These are phyloP conservation scores for Lampropteryx suffumata DNA, from an alignment of 2,888 invertebrate species.

Conservation along the genomic window DNA sequence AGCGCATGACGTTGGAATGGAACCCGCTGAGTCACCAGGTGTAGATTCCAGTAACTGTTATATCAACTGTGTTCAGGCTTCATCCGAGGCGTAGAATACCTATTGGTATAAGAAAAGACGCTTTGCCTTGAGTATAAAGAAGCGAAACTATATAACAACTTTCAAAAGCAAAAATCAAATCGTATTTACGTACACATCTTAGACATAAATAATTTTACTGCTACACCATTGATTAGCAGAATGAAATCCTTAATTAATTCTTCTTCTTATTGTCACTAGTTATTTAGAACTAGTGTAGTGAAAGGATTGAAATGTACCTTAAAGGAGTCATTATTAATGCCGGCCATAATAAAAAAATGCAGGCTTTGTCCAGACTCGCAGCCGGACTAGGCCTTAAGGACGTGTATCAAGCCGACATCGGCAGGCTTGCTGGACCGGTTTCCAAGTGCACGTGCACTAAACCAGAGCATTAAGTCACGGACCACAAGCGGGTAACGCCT, in stretches of 20 bases:
- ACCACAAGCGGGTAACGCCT: constrained; percentile 27
- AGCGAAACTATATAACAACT: neutral
- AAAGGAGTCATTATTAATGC: neutral
- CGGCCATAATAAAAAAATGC: neutral
- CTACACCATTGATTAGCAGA: too few species aligned
- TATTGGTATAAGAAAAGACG: constrained; percentile 39
- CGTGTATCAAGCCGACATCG: constrained; percentile 10
- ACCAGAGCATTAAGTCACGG: constrained; percentile 35
- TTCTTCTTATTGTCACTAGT: too few species aligned
- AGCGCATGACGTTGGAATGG: constrained; percentile 30
- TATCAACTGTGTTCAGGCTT: constrained; percentile 37
- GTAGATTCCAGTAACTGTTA: constrained; percentile 34
- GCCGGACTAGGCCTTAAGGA: constrained; percentile 8
- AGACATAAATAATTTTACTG: too few species aligned
- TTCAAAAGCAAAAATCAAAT: too few species aligned
- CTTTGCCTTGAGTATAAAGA: neutral
- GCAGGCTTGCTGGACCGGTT: constrained; percentile 48
- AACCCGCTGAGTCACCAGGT: constrained; percentile 45
- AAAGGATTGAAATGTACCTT: too few species aligned
- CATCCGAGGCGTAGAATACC: too few species aligned
- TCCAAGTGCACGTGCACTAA: constrained; percentile 44
- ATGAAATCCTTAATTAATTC: too few species aligned
- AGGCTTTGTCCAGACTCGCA: constrained; percentile 1
- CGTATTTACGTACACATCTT: too few species aligned
- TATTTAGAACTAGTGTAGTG: too few species aligned